Conservation (phyloP, 1,140 invertebrate genomes). For the Yoshiicerus persimilis region DNA sequence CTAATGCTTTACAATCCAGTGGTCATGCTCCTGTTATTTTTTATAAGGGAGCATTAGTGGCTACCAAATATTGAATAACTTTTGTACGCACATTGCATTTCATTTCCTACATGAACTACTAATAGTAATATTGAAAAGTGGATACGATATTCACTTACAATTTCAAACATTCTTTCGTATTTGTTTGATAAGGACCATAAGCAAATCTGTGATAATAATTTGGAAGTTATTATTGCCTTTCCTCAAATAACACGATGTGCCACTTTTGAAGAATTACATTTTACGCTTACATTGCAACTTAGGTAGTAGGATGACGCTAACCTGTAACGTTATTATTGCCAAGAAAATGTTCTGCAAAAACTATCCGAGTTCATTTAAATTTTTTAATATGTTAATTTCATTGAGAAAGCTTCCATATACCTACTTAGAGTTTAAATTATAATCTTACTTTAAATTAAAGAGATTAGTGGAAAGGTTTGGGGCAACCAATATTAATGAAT, state of each 20-base stretch:
- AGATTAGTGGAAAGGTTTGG: neutral
- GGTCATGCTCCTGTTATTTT: neutral
- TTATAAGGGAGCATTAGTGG: neutral
- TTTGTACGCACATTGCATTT: neutral
- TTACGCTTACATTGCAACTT: neutral
- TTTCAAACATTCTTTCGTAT: neutral
- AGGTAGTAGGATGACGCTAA: too few relatives aligned
- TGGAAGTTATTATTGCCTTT: neutral
- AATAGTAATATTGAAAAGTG: too few relatives aligned
- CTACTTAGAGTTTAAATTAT: too few relatives aligned
- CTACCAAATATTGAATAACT: neutral
- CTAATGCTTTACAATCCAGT: neutral
- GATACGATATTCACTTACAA: too few relatives aligned
- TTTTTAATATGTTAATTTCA: too few relatives aligned
- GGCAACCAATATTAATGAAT: too few relatives aligned
- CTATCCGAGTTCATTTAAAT: too few relatives aligned
- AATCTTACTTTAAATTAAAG: neutral
- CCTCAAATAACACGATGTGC: neutral
- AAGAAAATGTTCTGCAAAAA: neutral
- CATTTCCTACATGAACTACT: neutral
- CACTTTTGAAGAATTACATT: too few relatives aligned
- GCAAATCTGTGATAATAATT: neutral
- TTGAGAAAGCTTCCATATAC: too few relatives aligned
- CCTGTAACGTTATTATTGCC: neutral
- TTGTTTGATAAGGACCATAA: neutral